phyloP scores from a whole-genome alignment of 2,113 vertebrate genomes.

The Pavo muticus region DNA sequence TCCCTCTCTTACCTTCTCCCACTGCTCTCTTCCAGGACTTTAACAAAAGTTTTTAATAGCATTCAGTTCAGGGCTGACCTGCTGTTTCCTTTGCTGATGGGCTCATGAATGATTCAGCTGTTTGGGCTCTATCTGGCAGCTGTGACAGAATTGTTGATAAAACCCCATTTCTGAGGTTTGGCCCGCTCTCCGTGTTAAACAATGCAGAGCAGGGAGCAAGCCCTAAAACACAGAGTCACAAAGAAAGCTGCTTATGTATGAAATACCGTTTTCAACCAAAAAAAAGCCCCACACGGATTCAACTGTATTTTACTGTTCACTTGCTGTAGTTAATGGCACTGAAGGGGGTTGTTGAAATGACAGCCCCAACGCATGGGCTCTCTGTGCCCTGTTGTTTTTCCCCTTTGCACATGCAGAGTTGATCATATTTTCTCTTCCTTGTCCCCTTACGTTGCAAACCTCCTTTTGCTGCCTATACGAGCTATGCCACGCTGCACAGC shows the following conservation, averaged over 20 bases:
- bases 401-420: background rate
- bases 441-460: background rate
- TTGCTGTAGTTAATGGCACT: background rate
- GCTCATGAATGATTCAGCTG: conserved; percentile 46
- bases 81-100: background rate
- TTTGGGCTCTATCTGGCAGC: conserved; percentile 5
- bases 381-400: background rate
- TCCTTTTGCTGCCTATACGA: background rate
- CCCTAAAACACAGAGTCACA: background rate
- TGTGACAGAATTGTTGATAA: background rate
- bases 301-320: background rate
- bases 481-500: background rate
- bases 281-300: background rate
- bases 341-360: background rate
- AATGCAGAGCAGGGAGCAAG: background rate
- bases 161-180: background rate
- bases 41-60: conserved; percentile 41
- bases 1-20: background rate
- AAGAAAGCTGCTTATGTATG: background rate
- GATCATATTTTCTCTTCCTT: background rate
- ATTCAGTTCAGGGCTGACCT: conserved; percentile 20
- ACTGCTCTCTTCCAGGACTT: background rate
- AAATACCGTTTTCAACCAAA: background rate
- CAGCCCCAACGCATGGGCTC: too few relatives aligned
- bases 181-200: background rate